phyloP scores from a whole-genome alignment of 2,797 vertebrate species.

The Molossus alvarezi region DNA sequence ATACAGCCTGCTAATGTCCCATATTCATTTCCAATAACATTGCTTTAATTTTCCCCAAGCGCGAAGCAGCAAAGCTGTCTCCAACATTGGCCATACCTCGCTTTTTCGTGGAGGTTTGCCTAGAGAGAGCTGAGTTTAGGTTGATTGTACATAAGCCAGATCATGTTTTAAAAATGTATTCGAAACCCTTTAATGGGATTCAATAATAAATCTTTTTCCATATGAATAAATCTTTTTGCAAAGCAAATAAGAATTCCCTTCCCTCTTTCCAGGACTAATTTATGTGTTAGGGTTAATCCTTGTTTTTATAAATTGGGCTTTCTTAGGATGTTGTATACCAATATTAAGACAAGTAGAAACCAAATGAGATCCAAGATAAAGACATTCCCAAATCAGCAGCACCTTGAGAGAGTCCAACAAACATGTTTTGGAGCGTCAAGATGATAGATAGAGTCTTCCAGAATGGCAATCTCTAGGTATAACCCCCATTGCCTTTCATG shows the following conservation, averaged over 20 bases:
- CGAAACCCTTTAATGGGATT: background rate
- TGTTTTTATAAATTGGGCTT: background rate
- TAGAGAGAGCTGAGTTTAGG: background rate
- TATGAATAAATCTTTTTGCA: background rate
- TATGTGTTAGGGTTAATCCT: background rate
- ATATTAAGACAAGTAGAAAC: background rate
- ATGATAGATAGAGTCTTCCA: background rate
- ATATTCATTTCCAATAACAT: background rate
- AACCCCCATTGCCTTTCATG: too few species aligned
- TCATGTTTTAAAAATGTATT: conserved; percentile 6
- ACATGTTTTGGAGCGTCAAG: background rate
- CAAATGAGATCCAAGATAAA: background rate
- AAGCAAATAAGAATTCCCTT: conserved; percentile 3
- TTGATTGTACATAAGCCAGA: background rate
- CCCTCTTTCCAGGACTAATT: conserved; percentile 8
- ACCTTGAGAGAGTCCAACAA: background rate
- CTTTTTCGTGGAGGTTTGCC: background rate
- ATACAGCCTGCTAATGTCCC: background rate
- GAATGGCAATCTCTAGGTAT: background rate
- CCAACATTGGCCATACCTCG: background rate
- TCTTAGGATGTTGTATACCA: background rate
- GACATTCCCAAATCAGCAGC: background rate
- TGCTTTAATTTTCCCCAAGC: background rate
- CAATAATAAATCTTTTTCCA: background rate
- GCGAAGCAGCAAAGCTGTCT: background rate